phyloP scores from a whole-genome alignment of 2,113 vertebrate species.

The Cheilinus undulatus region DNA sequence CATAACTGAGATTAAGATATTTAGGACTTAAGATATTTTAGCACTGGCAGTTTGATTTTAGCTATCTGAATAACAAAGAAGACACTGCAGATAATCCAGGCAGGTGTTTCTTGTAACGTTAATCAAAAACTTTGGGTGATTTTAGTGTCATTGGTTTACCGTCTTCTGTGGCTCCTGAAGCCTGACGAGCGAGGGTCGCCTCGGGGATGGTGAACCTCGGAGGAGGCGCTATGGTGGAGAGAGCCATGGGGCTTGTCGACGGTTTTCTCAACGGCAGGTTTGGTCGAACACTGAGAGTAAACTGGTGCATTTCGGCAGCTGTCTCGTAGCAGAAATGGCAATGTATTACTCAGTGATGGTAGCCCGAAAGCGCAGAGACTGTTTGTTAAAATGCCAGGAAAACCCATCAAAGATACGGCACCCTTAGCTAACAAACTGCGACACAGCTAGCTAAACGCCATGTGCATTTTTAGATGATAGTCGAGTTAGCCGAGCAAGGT shows the following conservation, averaged over 20 bases:
- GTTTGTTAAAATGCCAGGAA: neutral
- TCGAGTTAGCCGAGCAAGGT: neutral
- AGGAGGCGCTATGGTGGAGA: fast-evolving
- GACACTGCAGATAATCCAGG: no score
- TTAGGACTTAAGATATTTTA: neutral
- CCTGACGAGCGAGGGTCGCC: fast-evolving
- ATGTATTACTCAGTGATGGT: neutral
- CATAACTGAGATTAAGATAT: no score
- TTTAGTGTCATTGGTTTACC: conserved; percentile 19
- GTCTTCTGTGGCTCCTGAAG: neutral
- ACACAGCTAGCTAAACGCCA: neutral
- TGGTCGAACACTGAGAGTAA: conserved; percentile 46
- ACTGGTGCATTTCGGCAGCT: conserved; percentile 57
- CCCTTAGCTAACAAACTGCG: neutral
- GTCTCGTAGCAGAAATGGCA: neutral
- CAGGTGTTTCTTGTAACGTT: neutral
- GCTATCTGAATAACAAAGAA: neutral
- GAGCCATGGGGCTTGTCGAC: conserved; percentile 29
- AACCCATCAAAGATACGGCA: no score
- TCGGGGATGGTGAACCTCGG: neutral
- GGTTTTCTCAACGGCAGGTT: conserved; percentile 78
- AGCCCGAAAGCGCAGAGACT: neutral
- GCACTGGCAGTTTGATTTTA: no score
- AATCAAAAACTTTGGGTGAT: neutral
- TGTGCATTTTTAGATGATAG: neutral